Conservation (phyloP, 1,140 invertebrate genomes). For the Drosophila nigromelanica region DNA sequence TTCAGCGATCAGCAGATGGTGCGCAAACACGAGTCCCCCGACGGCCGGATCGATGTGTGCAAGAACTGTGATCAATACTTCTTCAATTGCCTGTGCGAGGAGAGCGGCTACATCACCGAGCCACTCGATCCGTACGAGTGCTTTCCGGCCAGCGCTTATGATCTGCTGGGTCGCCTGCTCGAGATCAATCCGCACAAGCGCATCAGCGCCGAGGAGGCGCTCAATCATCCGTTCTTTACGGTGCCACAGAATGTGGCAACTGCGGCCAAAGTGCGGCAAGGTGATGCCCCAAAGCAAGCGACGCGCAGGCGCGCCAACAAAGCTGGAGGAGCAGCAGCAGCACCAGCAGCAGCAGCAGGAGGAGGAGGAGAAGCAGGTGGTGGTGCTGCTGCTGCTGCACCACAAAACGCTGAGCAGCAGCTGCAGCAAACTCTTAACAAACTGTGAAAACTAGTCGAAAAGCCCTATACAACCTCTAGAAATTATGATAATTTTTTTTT, state of each 20-base stretch:
- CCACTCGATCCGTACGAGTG: constrained; percentile 72
- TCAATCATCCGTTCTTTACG: constrained; percentile 94
- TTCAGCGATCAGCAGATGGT: constrained; percentile 62
- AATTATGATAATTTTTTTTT: neutral
- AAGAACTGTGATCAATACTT: constrained; percentile 82
- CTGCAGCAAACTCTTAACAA: constrained; percentile 43
- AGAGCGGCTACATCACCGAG: constrained; percentile 62
- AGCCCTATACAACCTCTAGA: neutral
- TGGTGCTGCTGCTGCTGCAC: constrained; percentile 7
- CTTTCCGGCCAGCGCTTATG: constrained; percentile 90
- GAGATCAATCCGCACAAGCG: constrained; percentile 99
- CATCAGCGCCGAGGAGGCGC: constrained; percentile 98
- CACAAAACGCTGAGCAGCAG: constrained; percentile 21
- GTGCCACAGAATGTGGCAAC: neutral
- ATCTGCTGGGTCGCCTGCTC: constrained; percentile 99
- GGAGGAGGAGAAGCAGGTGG: constrained; percentile 6
- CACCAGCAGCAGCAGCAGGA: constrained; percentile 2
- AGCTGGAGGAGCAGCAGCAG: constrained; percentile 1
- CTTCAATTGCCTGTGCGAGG: constrained; percentile 77
- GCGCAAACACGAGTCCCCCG: constrained; percentile 54
- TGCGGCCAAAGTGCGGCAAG: constrained; percentile 11
- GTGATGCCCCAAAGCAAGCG: constrained; percentile 13
- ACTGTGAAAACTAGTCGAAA: constrained; percentile 67
- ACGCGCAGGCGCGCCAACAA: constrained; percentile 26
- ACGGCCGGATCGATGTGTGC: constrained; percentile 72